Evolutionary conservation across 2,888 invertebrate species (phyloP).

Genomic region (Steinernema carpocapsae): DNA sequence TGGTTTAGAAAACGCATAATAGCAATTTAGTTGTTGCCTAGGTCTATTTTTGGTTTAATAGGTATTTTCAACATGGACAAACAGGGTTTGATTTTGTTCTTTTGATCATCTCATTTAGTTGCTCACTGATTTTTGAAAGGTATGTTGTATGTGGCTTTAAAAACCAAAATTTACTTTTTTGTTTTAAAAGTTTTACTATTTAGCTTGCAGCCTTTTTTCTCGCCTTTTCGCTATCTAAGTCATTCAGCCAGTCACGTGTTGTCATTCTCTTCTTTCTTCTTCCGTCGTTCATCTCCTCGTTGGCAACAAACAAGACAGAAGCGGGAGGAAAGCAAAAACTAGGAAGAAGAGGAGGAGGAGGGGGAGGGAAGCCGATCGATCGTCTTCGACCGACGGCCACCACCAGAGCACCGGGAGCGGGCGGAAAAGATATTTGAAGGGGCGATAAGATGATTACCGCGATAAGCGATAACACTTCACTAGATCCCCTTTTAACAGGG

Average conservation of each 20-base stretch:
- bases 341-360: background rate
- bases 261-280: background rate
- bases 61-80: too few relatives aligned
- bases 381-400: slow-evolving; percentile 13
- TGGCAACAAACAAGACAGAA: slow-evolving; percentile 30
- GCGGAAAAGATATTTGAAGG: background rate
- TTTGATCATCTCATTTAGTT: too few relatives aligned
- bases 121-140: too few relatives aligned
- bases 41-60: too few relatives aligned
- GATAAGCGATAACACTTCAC: background rate
- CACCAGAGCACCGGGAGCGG: background rate
- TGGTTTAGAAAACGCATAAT: too few relatives aligned
- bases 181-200: background rate
- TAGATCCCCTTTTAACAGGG: too few relatives aligned
- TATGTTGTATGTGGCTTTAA: too few relatives aligned
- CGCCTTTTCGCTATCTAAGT: too few relatives aligned
- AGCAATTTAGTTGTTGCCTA: too few relatives aligned
- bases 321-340: slow-evolving; percentile 9
- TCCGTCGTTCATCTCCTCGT: background rate
- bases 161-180: too few relatives aligned
- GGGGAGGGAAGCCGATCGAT: slow-evolving; percentile 2
- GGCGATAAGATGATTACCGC: background rate
- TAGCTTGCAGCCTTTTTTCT: background rate
- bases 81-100: too few relatives aligned
- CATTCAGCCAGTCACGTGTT: slow-evolving; percentile 11